Evolutionary conservation across 2,113 vertebrate species (phyloP).

Genomic region (Osmerus mordax): DNA sequence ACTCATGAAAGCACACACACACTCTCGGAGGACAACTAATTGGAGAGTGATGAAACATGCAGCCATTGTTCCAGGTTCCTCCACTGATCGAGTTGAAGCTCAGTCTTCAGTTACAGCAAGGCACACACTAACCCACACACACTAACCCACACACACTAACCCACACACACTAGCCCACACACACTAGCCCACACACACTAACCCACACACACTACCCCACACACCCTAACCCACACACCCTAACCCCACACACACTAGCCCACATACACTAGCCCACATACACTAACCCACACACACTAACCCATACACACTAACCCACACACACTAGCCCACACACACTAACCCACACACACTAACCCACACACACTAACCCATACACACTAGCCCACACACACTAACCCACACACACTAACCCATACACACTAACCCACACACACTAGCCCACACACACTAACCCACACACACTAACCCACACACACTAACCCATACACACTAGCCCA

Average conservation of each 20-base stretch:
- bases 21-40: conserved; percentile 8
- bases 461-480: background rate
- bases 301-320: background rate
- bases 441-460: too few relatives aligned
- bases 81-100: background rate
- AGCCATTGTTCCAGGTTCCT: background rate
- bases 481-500: background rate
- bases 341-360: too few relatives aligned
- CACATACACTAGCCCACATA: conserved; percentile 1
- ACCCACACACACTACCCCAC: conserved; percentile 18
- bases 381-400: too few relatives aligned
- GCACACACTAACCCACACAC: too few relatives aligned
- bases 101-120: background rate
- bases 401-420: background rate
- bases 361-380: too few relatives aligned
- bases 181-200: background rate
- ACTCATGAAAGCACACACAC: conserved; percentile 6
- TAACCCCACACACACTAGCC: background rate
- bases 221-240: background rate
- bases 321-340: too few relatives aligned
- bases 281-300: background rate
- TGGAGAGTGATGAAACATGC: conserved; percentile 16
- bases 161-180: background rate
- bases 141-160: too few relatives aligned
- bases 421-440: background rate